These are phyloP conservation scores for Chaenodraco wilsoni DNA, from an alignment of 2,797 vertebrate species.

Conservation along the genomic window DNA sequence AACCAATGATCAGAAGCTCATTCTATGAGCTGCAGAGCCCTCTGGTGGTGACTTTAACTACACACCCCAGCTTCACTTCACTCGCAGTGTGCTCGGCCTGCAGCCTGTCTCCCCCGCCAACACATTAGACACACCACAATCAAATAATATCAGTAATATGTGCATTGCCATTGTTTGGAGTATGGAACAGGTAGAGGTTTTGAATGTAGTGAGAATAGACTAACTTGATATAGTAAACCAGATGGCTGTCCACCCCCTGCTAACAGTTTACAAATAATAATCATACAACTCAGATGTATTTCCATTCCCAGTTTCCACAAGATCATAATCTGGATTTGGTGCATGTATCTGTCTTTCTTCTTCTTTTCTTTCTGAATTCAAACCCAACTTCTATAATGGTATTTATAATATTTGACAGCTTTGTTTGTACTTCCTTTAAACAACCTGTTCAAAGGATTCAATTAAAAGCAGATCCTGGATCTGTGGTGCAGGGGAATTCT, in stretches of 20 bases:
- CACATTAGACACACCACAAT: conserved; percentile 54
- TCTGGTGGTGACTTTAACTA: conserved; percentile 71
- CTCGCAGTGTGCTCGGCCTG: conserved; percentile 41
- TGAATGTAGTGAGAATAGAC: conserved; percentile 30
- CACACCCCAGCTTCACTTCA: conserved; percentile 38
- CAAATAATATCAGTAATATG: conserved; percentile 35
- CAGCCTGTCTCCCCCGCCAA: conserved; percentile 55
- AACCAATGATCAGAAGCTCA: conserved; percentile 45
- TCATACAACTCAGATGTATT: conserved; percentile 40
- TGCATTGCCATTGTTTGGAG: conserved; percentile 42
- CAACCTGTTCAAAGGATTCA: conserved; percentile 71
- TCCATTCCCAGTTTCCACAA: conserved; percentile 39
- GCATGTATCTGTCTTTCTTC: not conserved
- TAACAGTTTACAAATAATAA: conserved; percentile 46
- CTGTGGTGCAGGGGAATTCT: conserved; percentile 50
- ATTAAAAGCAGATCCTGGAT: conserved; percentile 58
- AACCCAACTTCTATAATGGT: conserved; percentile 52
- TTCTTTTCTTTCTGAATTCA: conserved; percentile 19
- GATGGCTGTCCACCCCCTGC: conserved; percentile 37
- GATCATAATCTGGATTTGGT: conserved; percentile 44
- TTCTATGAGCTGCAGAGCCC: conserved; percentile 81
- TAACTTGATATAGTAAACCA: conserved; percentile 41
- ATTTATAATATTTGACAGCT: conserved; percentile 62
- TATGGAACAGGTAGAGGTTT: conserved; percentile 41
- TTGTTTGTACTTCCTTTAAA: conserved; percentile 67